These are phyloP conservation scores for Drosophila setosimentum DNA, from an alignment of 2,888 invertebrate genomes.

Conservation along the genomic window DNA sequence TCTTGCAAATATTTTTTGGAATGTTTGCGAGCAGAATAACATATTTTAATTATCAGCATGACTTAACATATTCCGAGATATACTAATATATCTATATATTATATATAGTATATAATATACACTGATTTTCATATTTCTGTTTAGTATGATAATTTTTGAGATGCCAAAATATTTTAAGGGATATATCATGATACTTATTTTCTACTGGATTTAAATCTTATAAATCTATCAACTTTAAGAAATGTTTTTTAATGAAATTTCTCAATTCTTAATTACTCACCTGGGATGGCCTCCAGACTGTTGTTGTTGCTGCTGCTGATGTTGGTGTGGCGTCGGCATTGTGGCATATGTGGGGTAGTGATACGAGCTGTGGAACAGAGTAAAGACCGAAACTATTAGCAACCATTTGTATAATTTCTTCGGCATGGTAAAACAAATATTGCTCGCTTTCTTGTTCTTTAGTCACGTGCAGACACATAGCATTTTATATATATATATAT, in stretches of 20 bases:
- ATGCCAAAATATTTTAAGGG: background rate
- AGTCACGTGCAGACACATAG: slow-evolving; percentile 78
- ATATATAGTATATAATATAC: too few relatives aligned
- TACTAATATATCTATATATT: too few relatives aligned
- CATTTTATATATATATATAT: slow-evolving; percentile 39
- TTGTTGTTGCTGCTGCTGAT: slow-evolving; percentile 81
- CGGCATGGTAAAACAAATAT: slow-evolving; percentile 36
- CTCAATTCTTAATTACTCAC: slow-evolving; percentile 21
- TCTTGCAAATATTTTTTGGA: background rate
- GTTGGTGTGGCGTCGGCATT: slow-evolving; percentile 88
- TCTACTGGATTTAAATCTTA: background rate
- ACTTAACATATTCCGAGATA: background rate
- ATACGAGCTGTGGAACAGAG: slow-evolving; percentile 74
- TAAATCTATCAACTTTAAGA: background rate
- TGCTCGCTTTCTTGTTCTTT: slow-evolving; percentile 38
- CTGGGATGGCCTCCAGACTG: slow-evolving; percentile 55
- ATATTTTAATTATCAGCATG: background rate
- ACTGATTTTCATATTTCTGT: background rate
- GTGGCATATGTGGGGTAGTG: slow-evolving; percentile 82
- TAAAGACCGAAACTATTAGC: slow-evolving; percentile 23
- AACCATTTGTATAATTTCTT: background rate
- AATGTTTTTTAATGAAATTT: too few relatives aligned
- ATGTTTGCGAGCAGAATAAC: background rate
- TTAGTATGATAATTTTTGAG: background rate
- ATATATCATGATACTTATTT: background rate